Conservation (phyloP, 2,113 vertebrate genomes). For the Odocoileus hemionus region DNA sequence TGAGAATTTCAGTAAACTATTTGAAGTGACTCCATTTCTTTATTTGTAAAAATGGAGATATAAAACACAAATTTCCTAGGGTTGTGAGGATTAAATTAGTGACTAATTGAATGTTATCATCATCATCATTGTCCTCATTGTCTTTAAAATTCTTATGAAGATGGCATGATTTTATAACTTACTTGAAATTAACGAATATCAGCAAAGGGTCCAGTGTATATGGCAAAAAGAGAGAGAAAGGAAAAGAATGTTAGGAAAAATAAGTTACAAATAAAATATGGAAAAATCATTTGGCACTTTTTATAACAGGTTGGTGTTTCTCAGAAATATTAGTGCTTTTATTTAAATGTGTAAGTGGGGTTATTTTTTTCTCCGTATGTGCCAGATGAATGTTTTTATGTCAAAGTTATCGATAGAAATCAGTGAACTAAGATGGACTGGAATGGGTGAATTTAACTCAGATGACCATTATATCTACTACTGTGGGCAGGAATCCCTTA, state of each 20-base stretch:
- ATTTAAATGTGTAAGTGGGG: neutral
- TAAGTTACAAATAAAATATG: neutral
- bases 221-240: neutral
- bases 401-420: neutral
- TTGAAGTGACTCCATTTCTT: neutral
- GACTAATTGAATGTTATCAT: neutral
- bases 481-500: too few relatives aligned
- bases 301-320: neutral
- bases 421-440: too few relatives aligned
- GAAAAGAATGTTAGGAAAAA: neutral
- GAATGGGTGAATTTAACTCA: too few relatives aligned
- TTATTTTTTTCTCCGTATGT: neutral
- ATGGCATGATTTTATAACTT: neutral
- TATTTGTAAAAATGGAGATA: neutral
- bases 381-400: neutral
- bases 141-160: neutral
- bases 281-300: neutral
- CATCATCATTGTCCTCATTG: too few relatives aligned
- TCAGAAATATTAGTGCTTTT: neutral
- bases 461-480: too few relatives aligned
- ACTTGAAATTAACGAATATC: neutral
- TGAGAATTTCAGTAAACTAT: neutral
- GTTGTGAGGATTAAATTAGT: neutral
- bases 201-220: neutral
- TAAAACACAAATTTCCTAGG: neutral